Evolutionary conservation across 2,888 invertebrate genomes (phyloP), one percentile per base, ranked within the genome.

Genomic region (Dysmachus trigonus): DNA sequence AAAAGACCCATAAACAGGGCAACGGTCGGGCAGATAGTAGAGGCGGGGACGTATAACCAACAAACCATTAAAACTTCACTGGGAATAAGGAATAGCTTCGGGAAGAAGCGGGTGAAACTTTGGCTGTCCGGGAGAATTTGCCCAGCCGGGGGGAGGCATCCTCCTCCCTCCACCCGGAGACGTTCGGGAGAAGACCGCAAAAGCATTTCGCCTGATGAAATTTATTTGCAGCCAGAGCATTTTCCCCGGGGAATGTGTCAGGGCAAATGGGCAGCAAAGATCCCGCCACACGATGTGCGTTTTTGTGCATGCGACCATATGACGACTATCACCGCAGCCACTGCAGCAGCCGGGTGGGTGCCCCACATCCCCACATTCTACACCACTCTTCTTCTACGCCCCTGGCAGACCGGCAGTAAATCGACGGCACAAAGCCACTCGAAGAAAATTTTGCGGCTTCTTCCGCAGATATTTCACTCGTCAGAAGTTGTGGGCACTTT

Each of bases 11-110:
- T 83, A 79, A 76, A 85, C 79, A 85, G 62, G 51, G 77, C 85
- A 41, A 41, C 77, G 33, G 85, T 35, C 77, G 71, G 79, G 53
- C 85, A 79, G 85, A 85, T 85, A 62, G 85, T 62, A n/a, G 62
- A 33, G 85, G 85, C 85, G 85, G 85, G 85, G 85, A 83, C 72
- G 33, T 72, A 41, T 38, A 83, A 72, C 83, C 83, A 83, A 83
- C 83, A 71, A 83, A 83, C 83, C 83, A 83, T 83, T 83, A 83
- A 83, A 83, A 83, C 83, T 83, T 83, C 72, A 27, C 38, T 62
- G 22, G 47, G 30, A 72, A 72, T 41, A 83, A 71, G 83, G 72
- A 83, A 72, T 38, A 83, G 31, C 41, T 72, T 22, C 38, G 38
- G 38, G 35, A 83, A 72, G 72, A 41, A 47, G 7, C 47, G 30